phyloP scores from a whole-genome alignment of 2,888 invertebrate species.

The Cephalotes varians region DNA sequence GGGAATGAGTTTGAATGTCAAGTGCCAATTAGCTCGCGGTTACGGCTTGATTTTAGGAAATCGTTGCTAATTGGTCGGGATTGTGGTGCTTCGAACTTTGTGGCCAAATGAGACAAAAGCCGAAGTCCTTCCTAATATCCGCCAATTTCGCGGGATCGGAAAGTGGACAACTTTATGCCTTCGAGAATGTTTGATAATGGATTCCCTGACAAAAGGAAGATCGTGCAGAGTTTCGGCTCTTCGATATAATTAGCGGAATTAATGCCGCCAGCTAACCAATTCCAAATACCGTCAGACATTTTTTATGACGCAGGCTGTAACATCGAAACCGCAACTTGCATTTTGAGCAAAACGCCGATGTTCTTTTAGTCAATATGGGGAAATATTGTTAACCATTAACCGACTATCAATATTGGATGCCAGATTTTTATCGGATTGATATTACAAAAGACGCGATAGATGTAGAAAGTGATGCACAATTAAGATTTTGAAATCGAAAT shows the following conservation, averaged over 20 bases:
- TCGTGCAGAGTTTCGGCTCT: conserved; percentile 19
- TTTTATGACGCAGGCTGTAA: conserved; percentile 23
- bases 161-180: conserved; percentile 48
- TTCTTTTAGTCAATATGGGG: conserved; percentile 20
- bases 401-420: conserved; percentile 23
- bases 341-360: not conserved
- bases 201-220: conserved; percentile 61
- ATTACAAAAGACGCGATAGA: not conserved
- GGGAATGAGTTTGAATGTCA: conserved; percentile 64
- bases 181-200: conserved; percentile 45
- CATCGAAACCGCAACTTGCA: conserved; percentile 20
- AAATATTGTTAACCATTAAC: conserved; percentile 27
- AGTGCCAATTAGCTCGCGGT: conserved; percentile 75
- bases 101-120: conserved; percentile 71
- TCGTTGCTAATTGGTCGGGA: conserved; percentile 74
- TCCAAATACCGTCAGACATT: conserved; percentile 14
- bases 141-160: conserved; percentile 57
- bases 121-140: conserved; percentile 69
- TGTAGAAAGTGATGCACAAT: not conserved
- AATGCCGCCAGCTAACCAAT: conserved; percentile 15
- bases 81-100: conserved; percentile 73
- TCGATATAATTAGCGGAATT: conserved; percentile 49
- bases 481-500: not conserved
- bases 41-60: conserved; percentile 73
- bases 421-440: not conserved